Evolutionary conservation across 2,888 invertebrate species (phyloP).

Genomic region (Drosophila histrio): DNA sequence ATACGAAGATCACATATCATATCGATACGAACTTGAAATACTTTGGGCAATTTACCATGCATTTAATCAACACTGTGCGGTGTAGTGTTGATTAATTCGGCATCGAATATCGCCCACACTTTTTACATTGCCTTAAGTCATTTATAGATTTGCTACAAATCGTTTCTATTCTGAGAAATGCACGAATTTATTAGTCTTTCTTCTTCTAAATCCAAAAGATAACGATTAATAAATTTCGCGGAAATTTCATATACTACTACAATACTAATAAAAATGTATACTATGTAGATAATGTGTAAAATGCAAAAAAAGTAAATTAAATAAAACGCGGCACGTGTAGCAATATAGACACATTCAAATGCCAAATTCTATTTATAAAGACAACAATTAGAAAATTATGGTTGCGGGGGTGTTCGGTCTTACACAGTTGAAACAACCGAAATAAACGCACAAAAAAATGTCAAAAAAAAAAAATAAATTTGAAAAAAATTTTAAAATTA

Average conservation of each 20-base stretch:
- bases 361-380: slow-evolving; percentile 40
- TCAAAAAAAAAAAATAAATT: slow-evolving; percentile 12
- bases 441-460: slow-evolving; percentile 22
- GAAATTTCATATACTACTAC: slow-evolving; percentile 12
- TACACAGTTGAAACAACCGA: slow-evolving; percentile 13
- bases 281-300: neutral
- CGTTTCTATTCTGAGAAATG: neutral
- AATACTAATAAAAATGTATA: too few species aligned
- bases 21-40: neutral
- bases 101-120: neutral
- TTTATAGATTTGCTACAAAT: neutral
- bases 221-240: neutral
- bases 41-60: neutral
- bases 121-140: neutral
- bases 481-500: slow-evolving; percentile 40
- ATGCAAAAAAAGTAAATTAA: slow-evolving; percentile 39
- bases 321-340: slow-evolving; percentile 58
- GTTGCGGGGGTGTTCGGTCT: slow-evolving; percentile 17
- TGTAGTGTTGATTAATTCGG: neutral
- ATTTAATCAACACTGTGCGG: neutral
- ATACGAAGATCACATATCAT: neutral
- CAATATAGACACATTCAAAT: slow-evolving; percentile 26
- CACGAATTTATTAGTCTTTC: neutral
- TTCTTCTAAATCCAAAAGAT: neutral
- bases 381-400: slow-evolving; percentile 56